Base-by-base conservation (phyloP, 1,140 invertebrate species). In the Bombus haemorrhoidalis region DNA sequence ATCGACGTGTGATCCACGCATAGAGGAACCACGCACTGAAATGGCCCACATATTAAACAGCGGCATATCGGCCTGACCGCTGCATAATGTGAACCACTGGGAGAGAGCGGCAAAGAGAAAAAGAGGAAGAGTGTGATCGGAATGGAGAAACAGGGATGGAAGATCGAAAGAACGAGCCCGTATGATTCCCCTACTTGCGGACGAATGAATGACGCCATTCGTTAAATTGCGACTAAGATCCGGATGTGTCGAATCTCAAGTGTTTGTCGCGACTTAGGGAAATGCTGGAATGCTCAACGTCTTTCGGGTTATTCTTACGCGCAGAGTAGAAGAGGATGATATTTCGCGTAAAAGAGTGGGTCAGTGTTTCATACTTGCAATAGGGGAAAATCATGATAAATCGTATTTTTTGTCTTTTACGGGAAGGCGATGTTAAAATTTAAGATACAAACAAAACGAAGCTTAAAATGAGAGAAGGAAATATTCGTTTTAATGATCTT, bases 31-130 rank as follows among this genome's bases (percentile, higher is more conserved):
- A 84, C 84, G 88, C 68, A 93, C 92, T 92, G 91, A 91, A 89
- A 85, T 92, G 92, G 88, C 87, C 92, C 88, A 91, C 89, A 93
- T 92, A 91, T 92, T 86, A 76, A 76, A 87, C 88, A 75, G 37
- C 89, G 80, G 81, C 77, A 77, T 87, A 91, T 85, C 83, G 80
- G 15, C 80, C 86, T 83, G 74, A 28, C 72, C 69, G 79, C 87
- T 84, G 85, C 87, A 90, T 90, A 90, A 90, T 84, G 87, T 86
- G 87, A 68, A 77, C 68, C 76, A 62, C 73, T 37, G 79, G 84
- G 73, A 68, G 76, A 62, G 87, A 83, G 84, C 15, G 68, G 69
- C 72, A 66, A 62, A 76, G 66, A 77, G 73, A 75, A 59, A 25
- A 69, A 39, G 78, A 68, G 59, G 37, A 79, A 89, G 81, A 43